These are phyloP conservation scores for Corythaeola cristata DNA, from an alignment of 2,113 vertebrate species.

Conservation along the genomic window DNA sequence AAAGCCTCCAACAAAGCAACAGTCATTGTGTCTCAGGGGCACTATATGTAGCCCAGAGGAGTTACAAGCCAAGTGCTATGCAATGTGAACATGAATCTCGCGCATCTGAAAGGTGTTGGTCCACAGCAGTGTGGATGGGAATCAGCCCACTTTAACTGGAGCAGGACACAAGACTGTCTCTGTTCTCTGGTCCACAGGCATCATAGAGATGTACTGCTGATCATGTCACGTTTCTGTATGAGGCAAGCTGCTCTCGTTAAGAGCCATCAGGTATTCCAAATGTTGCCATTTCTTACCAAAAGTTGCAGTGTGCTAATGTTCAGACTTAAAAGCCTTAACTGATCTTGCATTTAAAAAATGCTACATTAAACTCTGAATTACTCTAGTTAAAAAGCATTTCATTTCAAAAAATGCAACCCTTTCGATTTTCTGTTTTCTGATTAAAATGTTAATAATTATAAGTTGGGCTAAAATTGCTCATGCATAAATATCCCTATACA, in stretches of 20 bases:
- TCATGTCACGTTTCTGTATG: background rate
- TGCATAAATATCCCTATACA: background rate
- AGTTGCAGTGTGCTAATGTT: background rate
- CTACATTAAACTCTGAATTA: background rate
- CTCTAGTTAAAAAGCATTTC: background rate
- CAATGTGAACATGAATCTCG: background rate
- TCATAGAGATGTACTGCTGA: background rate
- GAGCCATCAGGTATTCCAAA: background rate
- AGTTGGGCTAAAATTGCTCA: background rate
- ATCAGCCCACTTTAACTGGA: background rate
- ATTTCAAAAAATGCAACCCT: background rate
- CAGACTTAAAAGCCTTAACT: background rate
- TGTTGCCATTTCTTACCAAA: background rate
- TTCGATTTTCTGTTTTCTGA: background rate
- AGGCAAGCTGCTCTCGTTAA: background rate
- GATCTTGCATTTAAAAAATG: background rate
- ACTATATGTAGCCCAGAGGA: background rate
- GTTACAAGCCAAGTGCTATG: background rate
- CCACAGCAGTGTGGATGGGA: background rate
- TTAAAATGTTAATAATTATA: background rate
- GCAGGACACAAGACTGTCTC: background rate
- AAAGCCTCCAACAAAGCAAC: background rate
- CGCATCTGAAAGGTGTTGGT: background rate
- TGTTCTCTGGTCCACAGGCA: background rate
- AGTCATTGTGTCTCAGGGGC: background rate